Conservation (phyloP, 2,888 invertebrate genomes). For the Philereme vetulata region DNA sequence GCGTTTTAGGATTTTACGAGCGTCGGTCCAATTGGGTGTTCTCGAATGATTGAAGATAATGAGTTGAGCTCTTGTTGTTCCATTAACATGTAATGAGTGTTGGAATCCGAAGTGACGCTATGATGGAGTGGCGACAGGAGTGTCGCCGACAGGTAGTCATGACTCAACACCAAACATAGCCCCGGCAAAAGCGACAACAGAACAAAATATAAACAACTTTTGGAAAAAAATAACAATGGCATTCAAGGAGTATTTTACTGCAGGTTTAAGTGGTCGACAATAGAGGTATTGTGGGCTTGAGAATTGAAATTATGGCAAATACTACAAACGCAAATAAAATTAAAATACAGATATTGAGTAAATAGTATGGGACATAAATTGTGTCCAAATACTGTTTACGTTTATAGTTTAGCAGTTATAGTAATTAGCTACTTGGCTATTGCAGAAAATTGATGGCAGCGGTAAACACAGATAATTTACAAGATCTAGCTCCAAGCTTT, state of each 20-base stretch:
- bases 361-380: constrained; percentile 2
- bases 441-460: constrained; percentile 50
- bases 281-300: constrained; percentile 14
- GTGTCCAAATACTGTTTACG: constrained; percentile 7
- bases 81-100: constrained; percentile 74
- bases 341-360: constrained; percentile 12
- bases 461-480: constrained; percentile 58
- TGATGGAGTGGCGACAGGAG: constrained; percentile 67
- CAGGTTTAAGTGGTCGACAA: constrained; percentile 23
- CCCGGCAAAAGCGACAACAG: constrained; percentile 43
- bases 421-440: constrained; percentile 42
- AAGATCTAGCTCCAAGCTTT: constrained; percentile 56
- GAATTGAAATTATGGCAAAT: constrained; percentile 5
- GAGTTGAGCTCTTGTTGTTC: constrained; percentile 62
- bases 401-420: constrained; percentile 21
- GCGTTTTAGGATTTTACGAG: constrained; percentile 51
- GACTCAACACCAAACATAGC: constrained; percentile 66
- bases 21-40: constrained; percentile 48
- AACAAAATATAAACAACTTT: constrained; percentile 35
- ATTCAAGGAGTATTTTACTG: constrained; percentile 12
- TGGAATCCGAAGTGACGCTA: constrained; percentile 66
- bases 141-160: constrained; percentile 74
- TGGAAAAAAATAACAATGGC: constrained; percentile 20
- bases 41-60: constrained; percentile 61
- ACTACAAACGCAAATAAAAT: constrained; percentile 11